Base-by-base conservation (phyloP, 1,140 invertebrate genomes). In the Heterodera schachtii region DNA sequence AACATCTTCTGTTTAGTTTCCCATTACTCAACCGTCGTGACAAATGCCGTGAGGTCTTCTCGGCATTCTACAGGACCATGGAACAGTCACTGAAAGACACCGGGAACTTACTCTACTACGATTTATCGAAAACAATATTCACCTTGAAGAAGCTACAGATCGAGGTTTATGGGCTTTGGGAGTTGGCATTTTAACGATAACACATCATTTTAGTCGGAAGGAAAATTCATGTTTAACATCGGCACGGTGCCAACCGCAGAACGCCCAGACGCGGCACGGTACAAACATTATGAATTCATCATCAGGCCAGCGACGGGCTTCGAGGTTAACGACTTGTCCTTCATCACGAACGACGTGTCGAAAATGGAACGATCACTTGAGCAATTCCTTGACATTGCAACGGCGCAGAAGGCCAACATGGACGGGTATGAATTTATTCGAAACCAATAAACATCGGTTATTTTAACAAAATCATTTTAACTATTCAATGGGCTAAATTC, bases 381-480 rank as follows among this genome's bases (percentile, higher is more conserved):
- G n/a, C 74, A 75, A 44, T 75, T 75, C 57, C 44, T 75, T 46
- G 74, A 75, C 19, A 75, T 75, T n/a, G 47, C 47, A n/a, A 75
- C 74, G 7, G 47, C 74, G 16, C 74, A 57, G 19, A n/a, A 13
- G 41, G 49, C 46, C 44, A 64, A 64, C 21, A 16, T 64, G 7
- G 47, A 75, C 57, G 31, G 16, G 74, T 75, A 57, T n/a, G n/a
- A n/a, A n/a, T n/a, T n/a, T n/a, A n/a, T n/a, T n/a, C n/a, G n/a
- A n/a, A n/a, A n/a, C n/a, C n/a, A n/a, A n/a, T n/a, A n/a, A n/a
- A n/a, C n/a, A n/a, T n/a, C n/a, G n/a, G n/a, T n/a, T n/a, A n/a
- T n/a, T n/a, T n/a, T n/a, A n/a, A n/a, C n/a, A n/a, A n/a, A n/a
- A n/a, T n/a, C n/a, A n/a, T n/a, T n/a, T n/a, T n/a, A n/a, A n/a